Conservation (phyloP, 2,797 vertebrate genomes). For the Acanthurus tractus region DNA sequence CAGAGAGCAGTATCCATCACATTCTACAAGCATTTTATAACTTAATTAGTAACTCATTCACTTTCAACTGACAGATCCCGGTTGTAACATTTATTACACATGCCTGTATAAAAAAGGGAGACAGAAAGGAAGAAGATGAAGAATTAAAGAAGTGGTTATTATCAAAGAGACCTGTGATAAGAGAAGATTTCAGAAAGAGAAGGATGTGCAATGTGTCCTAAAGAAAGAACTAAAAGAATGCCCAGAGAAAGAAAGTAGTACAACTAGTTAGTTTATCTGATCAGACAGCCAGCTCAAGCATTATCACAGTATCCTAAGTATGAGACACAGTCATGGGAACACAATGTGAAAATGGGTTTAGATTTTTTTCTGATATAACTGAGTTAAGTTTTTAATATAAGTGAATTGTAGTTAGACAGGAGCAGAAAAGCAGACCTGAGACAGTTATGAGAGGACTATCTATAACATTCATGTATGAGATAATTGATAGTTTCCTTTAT, state of each 20-base stretch:
- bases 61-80: background rate
- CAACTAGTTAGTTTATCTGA: conserved; percentile 46
- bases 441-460: too few species aligned
- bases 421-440: too few species aligned
- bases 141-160: background rate
- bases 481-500: too few species aligned
- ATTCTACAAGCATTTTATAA: background rate
- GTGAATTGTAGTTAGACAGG: too few species aligned
- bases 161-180: background rate
- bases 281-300: conserved; percentile 44
- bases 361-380: too few species aligned
- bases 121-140: background rate
- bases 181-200: conserved; percentile 1
- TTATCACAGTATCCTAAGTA: background rate
- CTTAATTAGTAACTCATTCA: background rate
- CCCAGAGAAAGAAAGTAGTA: conserved; percentile 12
- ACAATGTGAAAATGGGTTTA: background rate
- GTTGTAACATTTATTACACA: background rate
- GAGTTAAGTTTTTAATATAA: too few species aligned
- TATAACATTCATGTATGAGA: too few species aligned
- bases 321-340: background rate
- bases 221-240: conserved; percentile 22
- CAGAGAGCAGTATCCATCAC: background rate
- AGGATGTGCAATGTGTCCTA: background rate
- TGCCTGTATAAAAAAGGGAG: background rate